Evolutionary conservation across 2,888 invertebrate species (phyloP), one percentile per base, ranked within the genome.

Genomic region (Drosophila rellima): DNA sequence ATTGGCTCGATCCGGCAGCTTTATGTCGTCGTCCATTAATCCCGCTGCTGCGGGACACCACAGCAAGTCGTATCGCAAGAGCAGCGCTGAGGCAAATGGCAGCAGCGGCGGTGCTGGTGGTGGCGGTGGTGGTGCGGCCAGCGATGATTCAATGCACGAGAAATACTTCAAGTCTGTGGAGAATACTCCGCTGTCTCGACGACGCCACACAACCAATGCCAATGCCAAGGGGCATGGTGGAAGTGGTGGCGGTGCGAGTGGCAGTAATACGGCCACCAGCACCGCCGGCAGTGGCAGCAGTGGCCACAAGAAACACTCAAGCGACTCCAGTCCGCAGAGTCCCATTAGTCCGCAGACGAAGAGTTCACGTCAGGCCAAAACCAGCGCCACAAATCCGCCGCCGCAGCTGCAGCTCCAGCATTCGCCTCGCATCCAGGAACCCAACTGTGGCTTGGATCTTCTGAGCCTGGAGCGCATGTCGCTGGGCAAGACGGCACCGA

Each of bases 121-220:
- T 17, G 63, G 45, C 2, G 59, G 47, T 39, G 74, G 74, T 54
- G 92, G 92, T 44, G 92, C 95, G 60, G 94, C 94, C 1, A 96
- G 96, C 42, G 96, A 96, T 86, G 96, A 96, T 92, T 96, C 96
- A 0, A 96, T 96, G 96, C 96, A 96, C 91, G 96, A 96, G 89
- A 96, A 96, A 90, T 96, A 96, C 89, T 95, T 96, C 89, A 94
- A 95, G 84, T 95, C 95, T 2, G 95, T 95, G 68, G 95, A 95
- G 84, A 95, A 95, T 77, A 95, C 95, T 29, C 95, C 95, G 13
- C 91, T 94, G 62, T 94, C 94, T 6, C 93, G 94, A 74, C 93
- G 95, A 74, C 89, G 92, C 8, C 91, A 92, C 71, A 91, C 91
- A 55, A 88, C 91, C 20, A 90, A 91, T 57, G 80, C 90, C 26